phyloP scores from a whole-genome alignment of 2,888 invertebrate genomes.

The Drosophila paranaensis region DNA sequence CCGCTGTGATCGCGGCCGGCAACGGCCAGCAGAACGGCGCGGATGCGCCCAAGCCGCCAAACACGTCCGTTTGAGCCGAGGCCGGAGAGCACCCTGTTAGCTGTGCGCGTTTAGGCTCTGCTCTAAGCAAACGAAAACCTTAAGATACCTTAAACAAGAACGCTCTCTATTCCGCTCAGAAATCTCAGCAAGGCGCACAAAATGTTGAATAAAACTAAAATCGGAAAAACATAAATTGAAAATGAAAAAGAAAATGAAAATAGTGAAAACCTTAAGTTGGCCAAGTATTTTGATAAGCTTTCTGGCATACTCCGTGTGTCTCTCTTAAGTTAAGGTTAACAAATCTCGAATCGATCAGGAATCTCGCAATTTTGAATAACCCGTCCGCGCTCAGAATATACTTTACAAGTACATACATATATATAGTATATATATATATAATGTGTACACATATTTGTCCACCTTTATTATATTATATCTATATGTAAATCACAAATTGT shows the following conservation, averaged over 20 bases:
- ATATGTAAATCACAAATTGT: slow-evolving; percentile 26
- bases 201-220: slow-evolving; percentile 25
- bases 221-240: slow-evolving; percentile 15
- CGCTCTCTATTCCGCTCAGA: slow-evolving; percentile 35
- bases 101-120: not conserved
- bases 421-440: not conserved
- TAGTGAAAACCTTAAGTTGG: slow-evolving; percentile 45
- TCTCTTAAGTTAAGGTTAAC: slow-evolving; percentile 37
- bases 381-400: slow-evolving; percentile 1
- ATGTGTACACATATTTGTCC: slow-evolving; percentile 7
- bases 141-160: slow-evolving; percentile 19
- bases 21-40: slow-evolving; percentile 68
- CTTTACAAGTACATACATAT: not conserved
- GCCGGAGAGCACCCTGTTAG: not conserved
- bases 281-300: slow-evolving; percentile 70
- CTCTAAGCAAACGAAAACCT: slow-evolving; percentile 48
- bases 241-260: slow-evolving; percentile 12
- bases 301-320: slow-evolving; percentile 8
- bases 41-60: slow-evolving; percentile 83
- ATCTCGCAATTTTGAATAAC: slow-evolving; percentile 35
- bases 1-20: slow-evolving; percentile 74
- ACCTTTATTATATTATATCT: slow-evolving; percentile 9
- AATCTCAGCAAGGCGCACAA: slow-evolving; percentile 56
- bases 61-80: slow-evolving; percentile 82
- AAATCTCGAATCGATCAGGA: slow-evolving; percentile 46